Percentiles rank a stretch among this genome's conserved stretches.
Evolutionary conservation across 2,113 vertebrate genomes (phyloP).

Genomic region (Murina feae): DNA sequence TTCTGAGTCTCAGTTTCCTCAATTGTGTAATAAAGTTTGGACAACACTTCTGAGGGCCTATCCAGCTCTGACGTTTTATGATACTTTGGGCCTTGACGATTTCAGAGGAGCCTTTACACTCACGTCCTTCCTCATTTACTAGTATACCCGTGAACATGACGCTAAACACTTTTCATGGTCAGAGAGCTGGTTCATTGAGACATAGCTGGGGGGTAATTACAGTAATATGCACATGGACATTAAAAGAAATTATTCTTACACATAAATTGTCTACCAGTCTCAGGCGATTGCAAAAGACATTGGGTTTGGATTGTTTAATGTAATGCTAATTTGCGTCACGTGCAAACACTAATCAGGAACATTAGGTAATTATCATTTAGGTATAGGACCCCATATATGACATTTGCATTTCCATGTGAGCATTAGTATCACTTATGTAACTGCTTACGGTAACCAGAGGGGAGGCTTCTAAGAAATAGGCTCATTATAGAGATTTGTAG

Average conservation of each 20-base stretch:
- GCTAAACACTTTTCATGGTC: neutral
- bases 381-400: slow-evolving; percentile 54
- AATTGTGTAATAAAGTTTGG: neutral
- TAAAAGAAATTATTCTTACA: slow-evolving; percentile 57
- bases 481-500: slow-evolving; percentile 34
- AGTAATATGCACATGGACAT: slow-evolving; percentile 14
- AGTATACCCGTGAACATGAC: slow-evolving; percentile 4
- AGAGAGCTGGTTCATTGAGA: slow-evolving; percentile 14
- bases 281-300: slow-evolving; percentile 63
- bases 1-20: neutral
- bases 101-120: neutral
- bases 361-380: slow-evolving; percentile 69
- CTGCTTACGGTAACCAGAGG: neutral
- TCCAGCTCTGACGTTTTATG: neutral
- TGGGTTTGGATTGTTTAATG: slow-evolving; percentile 69
- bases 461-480: slow-evolving; percentile 18
- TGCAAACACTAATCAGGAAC: slow-evolving; percentile 69
- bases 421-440: neutral
- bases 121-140: slow-evolving; percentile 16
- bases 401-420: slow-evolving; percentile 37
- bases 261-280: slow-evolving; percentile 60
- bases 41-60: neutral
- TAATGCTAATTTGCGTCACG: slow-evolving; percentile 63
- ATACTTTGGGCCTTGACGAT: neutral
- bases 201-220: slow-evolving; percentile 17